phyloP scores from a whole-genome alignment of 2,113 vertebrate species.

The Pomatorhinus ruficollis region DNA sequence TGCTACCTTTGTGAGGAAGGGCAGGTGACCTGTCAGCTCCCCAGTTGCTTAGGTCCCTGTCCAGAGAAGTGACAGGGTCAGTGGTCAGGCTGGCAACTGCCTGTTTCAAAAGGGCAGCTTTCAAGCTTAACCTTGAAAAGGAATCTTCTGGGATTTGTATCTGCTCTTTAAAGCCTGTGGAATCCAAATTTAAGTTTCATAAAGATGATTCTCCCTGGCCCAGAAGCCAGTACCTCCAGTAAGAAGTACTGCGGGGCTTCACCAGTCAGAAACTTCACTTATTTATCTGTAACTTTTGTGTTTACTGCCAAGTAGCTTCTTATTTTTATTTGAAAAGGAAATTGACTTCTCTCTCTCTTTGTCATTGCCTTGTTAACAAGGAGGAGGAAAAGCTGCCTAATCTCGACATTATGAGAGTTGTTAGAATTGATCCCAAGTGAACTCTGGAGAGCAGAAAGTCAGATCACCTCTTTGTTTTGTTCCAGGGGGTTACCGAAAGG shows the following conservation, averaged over 20 bases:
- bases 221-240: neutral
- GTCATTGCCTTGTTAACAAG: slow-evolving; percentile 65
- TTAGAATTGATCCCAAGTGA: slow-evolving; percentile 75
- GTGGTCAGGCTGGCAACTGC: slow-evolving; percentile 28
- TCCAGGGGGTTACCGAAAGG: slow-evolving; percentile 57
- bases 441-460: slow-evolving; percentile 68
- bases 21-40: neutral
- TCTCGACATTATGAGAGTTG: slow-evolving; percentile 68
- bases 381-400: slow-evolving; percentile 69
- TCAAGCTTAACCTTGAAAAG: slow-evolving; percentile 40
- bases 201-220: neutral
- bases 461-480: slow-evolving; percentile 71
- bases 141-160: neutral
- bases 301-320: slow-evolving; percentile 17
- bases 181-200: neutral
- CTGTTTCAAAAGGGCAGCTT: slow-evolving; percentile 9
- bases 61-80: neutral
- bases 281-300: slow-evolving; percentile 14
- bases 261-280: neutral
- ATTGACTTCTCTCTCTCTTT: slow-evolving; percentile 61
- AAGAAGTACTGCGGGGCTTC: neutral
- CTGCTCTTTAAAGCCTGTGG: neutral
- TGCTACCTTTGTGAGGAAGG: neutral
- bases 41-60: neutral
- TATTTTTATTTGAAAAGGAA: slow-evolving; percentile 61